Base-by-base conservation (phyloP, 2,797 vertebrate species). In the Hybognathus amarus region DNA sequence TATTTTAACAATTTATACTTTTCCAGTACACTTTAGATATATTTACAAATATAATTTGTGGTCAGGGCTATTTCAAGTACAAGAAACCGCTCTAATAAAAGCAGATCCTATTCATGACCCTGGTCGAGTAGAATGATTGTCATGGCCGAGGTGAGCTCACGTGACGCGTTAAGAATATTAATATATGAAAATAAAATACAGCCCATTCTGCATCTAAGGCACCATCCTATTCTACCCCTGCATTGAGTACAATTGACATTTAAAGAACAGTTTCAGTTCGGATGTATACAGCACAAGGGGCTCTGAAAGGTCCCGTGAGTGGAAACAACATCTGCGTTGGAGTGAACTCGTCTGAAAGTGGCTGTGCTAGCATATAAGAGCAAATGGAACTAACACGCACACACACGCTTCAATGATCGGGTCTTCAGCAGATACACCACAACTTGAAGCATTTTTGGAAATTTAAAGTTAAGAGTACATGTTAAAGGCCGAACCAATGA, bases 91-190 rank as follows among this genome's bases (percentile, higher is more conserved):
- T 91, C 89, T 70, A 45, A 75, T 86, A 80, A 92, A 47, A 89
- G 89, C 90, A 90, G 91, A 92, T 91, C 85, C 92, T 69, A 91
- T 92, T 92, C 91, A 81, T 93, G 90, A 93, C 92, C 92, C 91
- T 91, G 89, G 86, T 91, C 89, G 89, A 92, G 94, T 90, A 91
- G 92, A 94, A 93, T 95, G 96, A 98, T 96, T 98, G 96, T 97
- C 96, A 94, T 93, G 95, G 95, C 95, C 91, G 91, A 94, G 93
- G 92, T 89, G 90, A 94, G 92, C 94, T 89, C 86, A 87, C 50
- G 84, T 76, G 80, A 93, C 88, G 85, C 83, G 80, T 89, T 89
- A 81, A 90, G 88, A n/a, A 76, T 87, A 88, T 87, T 90, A 91
- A 93, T 90, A 84, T 95, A 94, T 92, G 93, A 96, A 95, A 95